These are phyloP conservation scores for Colistium nudipinnis DNA, from an alignment of 2,113 vertebrate species.

Conservation along the genomic window DNA sequence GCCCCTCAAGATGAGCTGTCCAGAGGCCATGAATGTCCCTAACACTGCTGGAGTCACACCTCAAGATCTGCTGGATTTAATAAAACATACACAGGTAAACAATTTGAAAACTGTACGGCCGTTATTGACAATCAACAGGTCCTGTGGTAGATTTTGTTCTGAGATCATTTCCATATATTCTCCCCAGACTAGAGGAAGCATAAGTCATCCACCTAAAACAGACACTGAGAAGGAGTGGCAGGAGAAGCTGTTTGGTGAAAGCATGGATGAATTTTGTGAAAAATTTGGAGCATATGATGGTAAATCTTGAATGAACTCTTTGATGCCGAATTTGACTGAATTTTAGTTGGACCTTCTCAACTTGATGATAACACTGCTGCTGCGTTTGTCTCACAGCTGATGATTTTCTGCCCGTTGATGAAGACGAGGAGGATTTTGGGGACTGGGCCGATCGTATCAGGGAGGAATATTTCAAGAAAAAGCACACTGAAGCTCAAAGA, in stretches of 20 bases:
- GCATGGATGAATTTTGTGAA: conserved; percentile 86
- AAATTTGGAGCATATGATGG: conserved; percentile 85
- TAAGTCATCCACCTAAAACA: background rate
- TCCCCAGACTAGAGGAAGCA: conserved; percentile 22
- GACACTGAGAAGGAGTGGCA: conserved; percentile 81
- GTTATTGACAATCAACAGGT: background rate
- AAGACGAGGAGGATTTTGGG: conserved; percentile 84
- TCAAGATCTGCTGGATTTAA: conserved; percentile 79
- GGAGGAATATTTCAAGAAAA: conserved; percentile 81
- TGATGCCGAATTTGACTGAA: background rate
- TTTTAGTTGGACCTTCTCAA: background rate
- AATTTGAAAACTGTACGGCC: background rate
- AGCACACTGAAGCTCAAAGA: conserved; percentile 63
- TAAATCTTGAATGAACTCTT: conserved; percentile 45
- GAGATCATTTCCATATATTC: background rate
- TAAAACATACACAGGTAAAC: conserved; percentile 67
- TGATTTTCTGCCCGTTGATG: conserved; percentile 74
- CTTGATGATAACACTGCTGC: conserved; percentile 1
- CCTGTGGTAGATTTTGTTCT: background rate
- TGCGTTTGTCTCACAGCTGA: conserved; percentile 64
- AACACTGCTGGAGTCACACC: conserved; percentile 86
- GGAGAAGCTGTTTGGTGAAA: conserved; percentile 86
- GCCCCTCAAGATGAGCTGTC: conserved; percentile 80
- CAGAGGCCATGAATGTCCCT: conserved; percentile 77
- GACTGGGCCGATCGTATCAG: conserved; percentile 87